These are phyloP conservation scores for Netelia melanura DNA, from an alignment of 2,888 invertebrate species.

Conservation along the genomic window DNA sequence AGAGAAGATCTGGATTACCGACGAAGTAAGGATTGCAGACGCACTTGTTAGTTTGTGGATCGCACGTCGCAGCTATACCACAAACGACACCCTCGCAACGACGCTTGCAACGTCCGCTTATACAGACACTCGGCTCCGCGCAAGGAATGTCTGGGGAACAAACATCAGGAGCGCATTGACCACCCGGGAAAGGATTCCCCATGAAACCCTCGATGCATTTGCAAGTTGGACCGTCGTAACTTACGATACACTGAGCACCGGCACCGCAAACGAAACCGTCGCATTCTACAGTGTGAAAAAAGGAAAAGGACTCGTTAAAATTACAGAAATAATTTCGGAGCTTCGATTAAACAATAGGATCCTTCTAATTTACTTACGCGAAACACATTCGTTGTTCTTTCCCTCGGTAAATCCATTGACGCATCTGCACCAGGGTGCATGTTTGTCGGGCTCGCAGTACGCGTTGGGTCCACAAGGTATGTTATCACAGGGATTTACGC, in stretches of 20 bases:
- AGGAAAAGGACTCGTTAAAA: slow-evolving; percentile 2
- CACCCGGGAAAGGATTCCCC: slow-evolving; percentile 97
- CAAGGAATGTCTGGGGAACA: slow-evolving; percentile 93
- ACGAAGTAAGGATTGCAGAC: slow-evolving; percentile 94
- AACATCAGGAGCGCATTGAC: slow-evolving; percentile 92
- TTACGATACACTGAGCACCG: slow-evolving; percentile 94
- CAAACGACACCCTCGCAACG: slow-evolving; percentile 95
- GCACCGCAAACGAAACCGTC: slow-evolving; percentile 91
- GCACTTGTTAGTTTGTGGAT: slow-evolving; percentile 92
- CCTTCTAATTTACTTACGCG: slow-evolving; percentile 86
- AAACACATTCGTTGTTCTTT: slow-evolving; percentile 92
- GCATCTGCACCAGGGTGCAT: slow-evolving; percentile 95
- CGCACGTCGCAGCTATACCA: slow-evolving; percentile 95
- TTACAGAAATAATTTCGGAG: slow-evolving; percentile 22
- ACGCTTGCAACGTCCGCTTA: slow-evolving; percentile 95
- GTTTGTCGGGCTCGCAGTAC: slow-evolving; percentile 94
- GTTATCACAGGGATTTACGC: slow-evolving; percentile 92
- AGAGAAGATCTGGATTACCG: slow-evolving; percentile 95
- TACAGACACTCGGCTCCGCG: slow-evolving; percentile 92
- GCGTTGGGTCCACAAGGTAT: slow-evolving; percentile 94
- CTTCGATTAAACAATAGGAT: too few species aligned
- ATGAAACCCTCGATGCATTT: slow-evolving; percentile 94
- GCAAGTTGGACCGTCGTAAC: slow-evolving; percentile 94
- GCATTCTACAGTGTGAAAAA: slow-evolving; percentile 86
- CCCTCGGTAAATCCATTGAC: slow-evolving; percentile 93